Base-by-base conservation (phyloP, 2,797 vertebrate genomes). In the Gephyroberyx darwinii region DNA sequence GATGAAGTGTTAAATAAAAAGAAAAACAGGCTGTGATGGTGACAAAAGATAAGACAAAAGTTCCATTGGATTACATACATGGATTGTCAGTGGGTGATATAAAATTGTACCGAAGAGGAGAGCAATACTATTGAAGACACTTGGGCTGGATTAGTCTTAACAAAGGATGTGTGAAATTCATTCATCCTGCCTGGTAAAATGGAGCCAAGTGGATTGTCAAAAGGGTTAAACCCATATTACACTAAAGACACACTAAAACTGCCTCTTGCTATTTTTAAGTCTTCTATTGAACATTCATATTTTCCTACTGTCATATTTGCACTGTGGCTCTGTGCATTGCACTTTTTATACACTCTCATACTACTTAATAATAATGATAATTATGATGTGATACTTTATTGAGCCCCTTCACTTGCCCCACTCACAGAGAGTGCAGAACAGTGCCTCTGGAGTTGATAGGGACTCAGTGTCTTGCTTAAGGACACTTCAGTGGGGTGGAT, bases 31-130 rank as follows among this genome's bases (percentile, higher is more conserved):
- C 51, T 16, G 67, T 35, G 39, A 63, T 70, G 82, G 80, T 77
- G 74, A 85, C 81, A 86, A 71, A 82, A 74, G 77, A 73, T 84
- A 84, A 87, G 82, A 87, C 69, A 84, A 86, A 82, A 77, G 71
- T 81, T 82, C 78, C 80, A 86, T 88, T 82, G 85, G 54, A 84
- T 80, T 75, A 77, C 74, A 84, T 83, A 71, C 82, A 81, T 84
- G 66, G 69, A 61, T 77, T 71, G 69, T 75, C 65, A 74, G 39
- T 47, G 67, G 54, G 35, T 39, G 75, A 79, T 79, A 60, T 80
- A 79, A 82, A 78, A 83, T 66, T 78, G 71, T 39, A 7, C 53
- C 22, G 53, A 8, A 60, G 76, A 61, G 54, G 51, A 73, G 72
- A 57, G 17, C 6, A 61, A 61, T 50, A 26, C 14, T 45, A 39